Conservation (phyloP, 2,113 vertebrate species). For the Phyllopteryx taeniolatus region DNA sequence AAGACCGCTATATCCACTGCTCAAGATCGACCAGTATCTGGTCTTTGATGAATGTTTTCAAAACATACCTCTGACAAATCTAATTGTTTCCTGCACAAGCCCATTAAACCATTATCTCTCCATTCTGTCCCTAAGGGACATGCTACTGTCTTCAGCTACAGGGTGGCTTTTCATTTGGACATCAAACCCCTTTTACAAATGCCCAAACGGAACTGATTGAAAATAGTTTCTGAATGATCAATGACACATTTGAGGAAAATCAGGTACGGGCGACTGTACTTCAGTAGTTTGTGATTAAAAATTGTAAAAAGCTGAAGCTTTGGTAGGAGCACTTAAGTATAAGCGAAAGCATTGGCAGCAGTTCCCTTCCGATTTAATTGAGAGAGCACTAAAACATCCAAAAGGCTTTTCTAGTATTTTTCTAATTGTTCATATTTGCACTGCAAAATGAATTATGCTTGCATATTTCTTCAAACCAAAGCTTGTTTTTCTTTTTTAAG, state of each 20-base stretch:
- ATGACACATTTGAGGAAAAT: constrained; percentile 6
- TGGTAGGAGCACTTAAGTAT: constrained; percentile 10
- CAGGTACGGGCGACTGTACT: constrained; percentile 12
- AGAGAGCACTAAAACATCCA: constrained; percentile 23
- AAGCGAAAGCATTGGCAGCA: constrained; percentile 13
- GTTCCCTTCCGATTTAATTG: constrained; percentile 35
- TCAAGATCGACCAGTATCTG: constrained; percentile 14
- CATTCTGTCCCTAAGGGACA: constrained; percentile 19
- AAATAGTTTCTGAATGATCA: constrained; percentile 22
- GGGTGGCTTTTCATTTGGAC: constrained; percentile 22
- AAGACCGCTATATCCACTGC: constrained; percentile 15
- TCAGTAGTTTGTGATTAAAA: constrained; percentile 25
- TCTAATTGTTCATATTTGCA: constrained; percentile 25
- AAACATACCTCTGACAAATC: constrained; percentile 27
- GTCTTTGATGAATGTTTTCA: constrained; percentile 30
- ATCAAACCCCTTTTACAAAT: constrained; percentile 12
- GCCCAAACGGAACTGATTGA: constrained; percentile 3
- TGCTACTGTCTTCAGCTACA: constrained; percentile 1
- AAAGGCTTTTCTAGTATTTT: constrained; percentile 15
- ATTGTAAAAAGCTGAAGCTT: constrained; percentile 23
- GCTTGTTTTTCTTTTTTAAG: constrained; percentile 16
- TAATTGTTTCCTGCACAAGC: constrained; percentile 32
- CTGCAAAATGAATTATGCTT: constrained; percentile 17
- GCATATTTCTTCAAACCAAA: constrained; percentile 28
- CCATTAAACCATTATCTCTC: constrained; percentile 42